Conservation (phyloP, 2,797 vertebrate genomes). For the Sebastes wilsoni region DNA sequence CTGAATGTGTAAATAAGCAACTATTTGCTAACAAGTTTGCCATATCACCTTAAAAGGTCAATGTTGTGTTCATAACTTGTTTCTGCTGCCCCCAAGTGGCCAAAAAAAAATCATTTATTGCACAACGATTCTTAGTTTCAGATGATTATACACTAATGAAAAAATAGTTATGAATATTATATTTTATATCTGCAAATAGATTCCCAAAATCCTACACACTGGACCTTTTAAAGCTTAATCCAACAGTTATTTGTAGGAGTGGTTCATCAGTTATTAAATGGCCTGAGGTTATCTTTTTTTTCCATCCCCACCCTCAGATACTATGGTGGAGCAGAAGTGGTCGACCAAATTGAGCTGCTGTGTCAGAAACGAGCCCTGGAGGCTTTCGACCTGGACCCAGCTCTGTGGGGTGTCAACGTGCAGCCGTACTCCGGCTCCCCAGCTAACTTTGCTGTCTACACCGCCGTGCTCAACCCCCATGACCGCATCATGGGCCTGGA, state of each 20-base stretch:
- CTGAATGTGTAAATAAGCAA: not conserved
- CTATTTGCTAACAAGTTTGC: not conserved
- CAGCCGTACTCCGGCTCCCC: constrained; percentile 96
- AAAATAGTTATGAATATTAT: too few species aligned
- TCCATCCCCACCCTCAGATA: constrained; percentile 79
- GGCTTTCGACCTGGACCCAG: constrained; percentile 91
- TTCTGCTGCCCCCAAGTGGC: not conserved
- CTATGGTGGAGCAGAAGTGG: constrained; percentile 93
- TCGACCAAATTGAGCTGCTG: constrained; percentile 93
- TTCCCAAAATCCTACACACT: too few species aligned
- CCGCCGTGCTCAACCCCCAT: constrained; percentile 91
- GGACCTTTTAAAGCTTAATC: not conserved
- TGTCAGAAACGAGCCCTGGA: constrained; percentile 92
- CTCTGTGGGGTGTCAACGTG: constrained; percentile 93
- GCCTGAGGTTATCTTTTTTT: not conserved
- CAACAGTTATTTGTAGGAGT: not conserved
- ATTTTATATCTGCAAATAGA: too few species aligned
- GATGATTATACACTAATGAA: too few species aligned
- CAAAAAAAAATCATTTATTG: not conserved
- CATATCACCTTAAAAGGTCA: not conserved
- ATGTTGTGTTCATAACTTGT: not conserved
- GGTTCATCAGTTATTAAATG: not conserved
- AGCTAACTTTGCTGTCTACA: constrained; percentile 93
- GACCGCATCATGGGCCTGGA: constrained; percentile 97
- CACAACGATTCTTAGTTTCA: too few species aligned